A percentile compares a stretch with the other conserved stretches of the same genome.
These are phyloP conservation scores for Triplophysa tibetana DNA, from an alignment of 2,113 vertebrate species.

Conservation along the genomic window DNA sequence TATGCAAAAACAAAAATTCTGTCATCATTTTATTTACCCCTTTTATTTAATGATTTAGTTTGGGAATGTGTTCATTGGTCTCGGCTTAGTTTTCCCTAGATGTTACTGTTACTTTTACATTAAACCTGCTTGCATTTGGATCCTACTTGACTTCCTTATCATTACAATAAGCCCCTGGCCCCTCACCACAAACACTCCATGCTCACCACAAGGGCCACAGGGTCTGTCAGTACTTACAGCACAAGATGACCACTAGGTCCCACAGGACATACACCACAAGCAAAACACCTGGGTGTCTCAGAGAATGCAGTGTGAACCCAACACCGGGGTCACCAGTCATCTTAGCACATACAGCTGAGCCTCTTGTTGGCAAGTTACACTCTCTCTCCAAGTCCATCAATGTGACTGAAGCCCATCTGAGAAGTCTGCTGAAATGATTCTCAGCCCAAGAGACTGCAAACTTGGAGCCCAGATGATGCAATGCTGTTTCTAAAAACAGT, in stretches of 20 bases:
- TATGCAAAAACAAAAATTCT: no score
- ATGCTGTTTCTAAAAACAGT: conserved; percentile 15
- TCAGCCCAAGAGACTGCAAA: conserved; percentile 14
- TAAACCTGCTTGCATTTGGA: no score
- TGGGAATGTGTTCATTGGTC: no score
- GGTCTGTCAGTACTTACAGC: background rate
- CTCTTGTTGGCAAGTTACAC: background rate
- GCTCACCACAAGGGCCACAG: background rate
- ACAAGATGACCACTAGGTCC: background rate
- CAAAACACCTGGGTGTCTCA: background rate
- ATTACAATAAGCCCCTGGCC: no score
- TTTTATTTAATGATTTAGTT: no score
- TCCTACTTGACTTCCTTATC: no score
- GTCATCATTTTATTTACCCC: no score
- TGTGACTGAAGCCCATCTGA: conserved; percentile 9
- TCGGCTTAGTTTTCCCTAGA: no score
- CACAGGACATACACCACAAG: background rate
- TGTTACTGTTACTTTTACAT: no score
- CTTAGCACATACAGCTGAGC: conserved; percentile 14
- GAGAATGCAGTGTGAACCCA: background rate
- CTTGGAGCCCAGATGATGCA: conserved; percentile 25
- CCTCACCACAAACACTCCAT: background rate
- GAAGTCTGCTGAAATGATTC: conserved; percentile 25
- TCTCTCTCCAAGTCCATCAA: background rate
- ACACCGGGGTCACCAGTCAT: background rate